Percentiles rank a stretch among this genome's conserved stretches.
Conservation (phyloP, 2,797 vertebrate genomes). For the Neosilurus mollespiculum region DNA sequence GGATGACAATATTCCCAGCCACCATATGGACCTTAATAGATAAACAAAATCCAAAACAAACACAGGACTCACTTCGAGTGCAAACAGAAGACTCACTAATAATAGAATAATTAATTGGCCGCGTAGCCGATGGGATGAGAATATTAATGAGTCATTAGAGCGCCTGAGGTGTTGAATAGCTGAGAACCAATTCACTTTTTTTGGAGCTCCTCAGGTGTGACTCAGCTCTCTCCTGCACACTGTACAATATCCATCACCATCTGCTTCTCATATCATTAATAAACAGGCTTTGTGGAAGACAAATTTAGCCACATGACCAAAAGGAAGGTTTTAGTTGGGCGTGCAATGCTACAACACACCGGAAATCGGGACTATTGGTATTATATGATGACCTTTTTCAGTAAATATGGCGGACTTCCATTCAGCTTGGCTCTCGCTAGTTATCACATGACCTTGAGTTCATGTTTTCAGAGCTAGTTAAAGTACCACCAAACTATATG, state of each 20-base stretch:
- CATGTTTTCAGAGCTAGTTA: not conserved
- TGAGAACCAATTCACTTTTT: not conserved
- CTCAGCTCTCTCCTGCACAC: conserved; percentile 13
- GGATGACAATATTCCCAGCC: not conserved
- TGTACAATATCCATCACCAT: conserved; percentile 22
- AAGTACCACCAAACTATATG: not conserved
- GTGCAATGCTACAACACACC: not conserved
- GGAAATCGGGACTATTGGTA: not conserved
- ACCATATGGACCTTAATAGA: not conserved
- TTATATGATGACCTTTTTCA: not conserved
- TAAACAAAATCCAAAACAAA: conserved; percentile 14
- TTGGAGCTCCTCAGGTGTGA: conserved; percentile 19
- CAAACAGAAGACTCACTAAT: conserved; percentile 28
- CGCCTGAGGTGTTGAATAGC: conserved; percentile 18
- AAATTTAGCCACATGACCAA: not conserved
- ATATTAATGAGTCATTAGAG: conserved; percentile 39
- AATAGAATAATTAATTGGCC: conserved; percentile 36
- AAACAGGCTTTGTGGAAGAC: conserved; percentile 1
- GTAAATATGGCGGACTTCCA: not conserved
- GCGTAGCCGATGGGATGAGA: not conserved
- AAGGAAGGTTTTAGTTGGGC: not conserved
- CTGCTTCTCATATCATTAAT: conserved; percentile 20
- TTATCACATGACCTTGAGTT: no score
- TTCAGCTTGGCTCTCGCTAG: not conserved
- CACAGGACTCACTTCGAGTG: not conserved